Base-by-base conservation (phyloP, 2,888 invertebrate species). In the Drosophila tripunctata region DNA sequence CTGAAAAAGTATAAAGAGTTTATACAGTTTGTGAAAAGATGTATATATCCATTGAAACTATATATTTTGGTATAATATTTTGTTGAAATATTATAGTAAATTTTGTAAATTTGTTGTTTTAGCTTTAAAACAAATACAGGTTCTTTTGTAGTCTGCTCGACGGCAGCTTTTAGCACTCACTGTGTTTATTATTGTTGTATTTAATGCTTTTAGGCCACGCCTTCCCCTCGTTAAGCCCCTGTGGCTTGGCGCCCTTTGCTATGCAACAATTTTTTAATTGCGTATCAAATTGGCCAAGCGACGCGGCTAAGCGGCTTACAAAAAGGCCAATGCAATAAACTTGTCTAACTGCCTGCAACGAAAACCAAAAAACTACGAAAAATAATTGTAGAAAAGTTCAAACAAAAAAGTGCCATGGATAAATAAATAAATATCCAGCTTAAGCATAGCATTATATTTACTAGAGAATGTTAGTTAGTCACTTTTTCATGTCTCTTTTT, bases 181-280 rank as follows among this genome's bases (percentile, higher is more conserved):
- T 15, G 35, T 15, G 24, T 24, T 31, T 41, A 19, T 56, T 67
- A 35, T 57, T 58, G 43, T 67, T 50, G 36, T 41, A 22, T 15
- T 56, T 56, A 40, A 44, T 55, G 50, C 50, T 61, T 17, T 17
- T 38, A 2, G 24, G 41, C 24, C 14, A 1, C 41, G 14, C 41
- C 41, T n/a, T n/a, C n/a, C 8, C 14, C 41, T 4, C 10, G 0
- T 7, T 14, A 1, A 14, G 15, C 3, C 17, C 8, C 10, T 10
- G 35, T 4, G 35, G 36, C 17, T 36, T 2, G 4, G 22, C 51
- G 57, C 73, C 73, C 47, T 58, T 65, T 10, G 58, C 63, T 51
- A 71, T 64, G 79, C 83, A 67, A 70, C 75, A 65, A 52, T 75
- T 72, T 80, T 70, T 75, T 79, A 79, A 79, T 79, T 84, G 78